Evolutionary conservation across 64 coral and sea anemone genomes (phyloP).

Genomic region (Platygyra sinensis): DNA sequence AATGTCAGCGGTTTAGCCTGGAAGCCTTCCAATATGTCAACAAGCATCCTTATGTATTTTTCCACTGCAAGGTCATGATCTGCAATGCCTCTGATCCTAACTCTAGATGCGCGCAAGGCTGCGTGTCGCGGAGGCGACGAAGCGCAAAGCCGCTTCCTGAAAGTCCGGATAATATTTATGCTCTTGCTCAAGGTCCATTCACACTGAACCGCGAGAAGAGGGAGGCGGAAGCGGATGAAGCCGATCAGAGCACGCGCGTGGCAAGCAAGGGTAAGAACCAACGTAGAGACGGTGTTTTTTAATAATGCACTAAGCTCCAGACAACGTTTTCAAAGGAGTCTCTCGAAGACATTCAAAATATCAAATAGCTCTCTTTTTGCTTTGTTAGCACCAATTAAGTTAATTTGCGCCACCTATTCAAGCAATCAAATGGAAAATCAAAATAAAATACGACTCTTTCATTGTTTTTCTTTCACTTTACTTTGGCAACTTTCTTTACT

Average conservation of each 20-base stretch:
- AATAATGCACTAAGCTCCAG: not conserved
- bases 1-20: slow-evolving; percentile 68
- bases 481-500: no score
- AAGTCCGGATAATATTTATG: not conserved
- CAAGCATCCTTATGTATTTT: slow-evolving; percentile 61
- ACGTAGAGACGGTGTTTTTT: not conserved
- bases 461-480: no score
- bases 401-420: no score
- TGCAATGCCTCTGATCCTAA: slow-evolving; percentile 67
- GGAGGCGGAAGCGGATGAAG: not conserved
- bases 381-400: no score
- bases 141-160: not conserved
- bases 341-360: no score
- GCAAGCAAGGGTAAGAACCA: not conserved
- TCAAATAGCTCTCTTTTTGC: no score
- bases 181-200: slow-evolving; percentile 27
- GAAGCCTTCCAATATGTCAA: slow-evolving; percentile 78
- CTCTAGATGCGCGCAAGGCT: slow-evolving; percentile 70
- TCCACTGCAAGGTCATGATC: slow-evolving; percentile 77
- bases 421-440: no score
- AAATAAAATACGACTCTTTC: no score
- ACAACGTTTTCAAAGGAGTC: not conserved
- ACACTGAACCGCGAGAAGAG: slow-evolving; percentile 13
- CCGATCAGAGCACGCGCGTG: slow-evolving; percentile 8
- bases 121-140: not conserved